Percentiles rank a stretch among this genome's conserved stretches.
These are phyloP conservation scores for Petrosia ficiformis DNA, from an alignment of 37 sponge, comb jelly and placozoan species.

Conservation along the genomic window DNA sequence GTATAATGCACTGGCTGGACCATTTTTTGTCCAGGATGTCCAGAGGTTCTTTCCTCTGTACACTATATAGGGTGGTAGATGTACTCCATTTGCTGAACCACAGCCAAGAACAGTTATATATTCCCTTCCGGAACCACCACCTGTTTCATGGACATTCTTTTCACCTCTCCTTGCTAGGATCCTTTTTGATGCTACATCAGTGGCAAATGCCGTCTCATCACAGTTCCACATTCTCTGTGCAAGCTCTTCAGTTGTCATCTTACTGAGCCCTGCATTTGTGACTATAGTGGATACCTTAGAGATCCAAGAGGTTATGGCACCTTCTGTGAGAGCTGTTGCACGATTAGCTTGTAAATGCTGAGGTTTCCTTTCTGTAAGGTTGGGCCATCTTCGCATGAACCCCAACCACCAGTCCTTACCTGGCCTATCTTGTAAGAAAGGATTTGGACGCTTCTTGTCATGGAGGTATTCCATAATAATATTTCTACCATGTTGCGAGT, in stretches of 20 bases:
- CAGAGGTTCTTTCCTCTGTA: constrained; percentile 63
- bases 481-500: constrained; percentile 34
- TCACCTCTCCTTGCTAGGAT: constrained; percentile 29
- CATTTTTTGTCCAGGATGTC: constrained; percentile 31
- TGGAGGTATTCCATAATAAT: constrained; percentile 18
- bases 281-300: background rate
- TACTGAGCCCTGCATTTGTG: background rate
- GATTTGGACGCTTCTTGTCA: constrained; percentile 22
- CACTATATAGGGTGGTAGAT: constrained; percentile 52
- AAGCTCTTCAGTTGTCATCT: constrained; percentile 16
- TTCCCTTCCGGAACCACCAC: constrained; percentile 42
- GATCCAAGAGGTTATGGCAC: constrained; percentile 16
- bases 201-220: constrained; percentile 49
- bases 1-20: constrained; percentile 41
- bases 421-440: constrained; percentile 31
- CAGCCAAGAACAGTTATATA: constrained; percentile 36
- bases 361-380: constrained; percentile 17
- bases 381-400: constrained; percentile 33
- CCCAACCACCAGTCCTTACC: constrained; percentile 52
- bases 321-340: constrained; percentile 16
- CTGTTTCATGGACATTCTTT: constrained; percentile 58
- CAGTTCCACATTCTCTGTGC: constrained; percentile 35
- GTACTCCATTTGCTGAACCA: constrained; percentile 32
- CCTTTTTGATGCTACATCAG: constrained; percentile 26
- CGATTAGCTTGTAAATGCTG: constrained; percentile 19